Evolutionary conservation across 2,113 vertebrate species (phyloP).

Genomic region (Hydrolagus affinis): DNA sequence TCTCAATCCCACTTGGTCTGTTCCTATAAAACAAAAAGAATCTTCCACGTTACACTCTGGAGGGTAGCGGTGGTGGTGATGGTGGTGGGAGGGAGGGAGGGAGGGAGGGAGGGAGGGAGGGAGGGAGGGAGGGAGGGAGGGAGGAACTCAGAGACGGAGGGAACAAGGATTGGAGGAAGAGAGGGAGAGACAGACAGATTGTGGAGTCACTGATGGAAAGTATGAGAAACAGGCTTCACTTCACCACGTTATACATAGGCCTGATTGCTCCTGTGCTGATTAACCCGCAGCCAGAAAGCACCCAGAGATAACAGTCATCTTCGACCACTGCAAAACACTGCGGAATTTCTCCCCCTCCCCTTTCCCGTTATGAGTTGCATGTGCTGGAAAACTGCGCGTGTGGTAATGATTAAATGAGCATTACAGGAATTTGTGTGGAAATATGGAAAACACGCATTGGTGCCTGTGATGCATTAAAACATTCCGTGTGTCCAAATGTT

Average conservation of each 20-base stretch:
- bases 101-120: neutral
- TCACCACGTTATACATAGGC: neutral
- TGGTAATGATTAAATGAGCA: constrained; percentile 24
- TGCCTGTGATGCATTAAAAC: neutral
- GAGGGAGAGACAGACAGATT: neutral
- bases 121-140: neutral
- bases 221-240: constrained; percentile 12
- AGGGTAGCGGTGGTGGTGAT: neutral
- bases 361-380: neutral
- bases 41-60: neutral
- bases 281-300: neutral
- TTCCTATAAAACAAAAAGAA: neutral
- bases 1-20: neutral
- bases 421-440: constrained; percentile 17
- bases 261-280: neutral
- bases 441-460: neutral
- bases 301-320: constrained; percentile 13
- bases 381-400: neutral
- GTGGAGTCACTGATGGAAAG: constrained; percentile 1
- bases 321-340: neutral
- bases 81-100: neutral
- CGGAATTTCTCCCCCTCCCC: neutral
- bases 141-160: neutral
- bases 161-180: neutral
- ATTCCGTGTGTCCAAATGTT: no score